Base-by-base conservation (phyloP, 37 sponge, comb jelly and placozoan genomes). In the Beroe ovata region DNA sequence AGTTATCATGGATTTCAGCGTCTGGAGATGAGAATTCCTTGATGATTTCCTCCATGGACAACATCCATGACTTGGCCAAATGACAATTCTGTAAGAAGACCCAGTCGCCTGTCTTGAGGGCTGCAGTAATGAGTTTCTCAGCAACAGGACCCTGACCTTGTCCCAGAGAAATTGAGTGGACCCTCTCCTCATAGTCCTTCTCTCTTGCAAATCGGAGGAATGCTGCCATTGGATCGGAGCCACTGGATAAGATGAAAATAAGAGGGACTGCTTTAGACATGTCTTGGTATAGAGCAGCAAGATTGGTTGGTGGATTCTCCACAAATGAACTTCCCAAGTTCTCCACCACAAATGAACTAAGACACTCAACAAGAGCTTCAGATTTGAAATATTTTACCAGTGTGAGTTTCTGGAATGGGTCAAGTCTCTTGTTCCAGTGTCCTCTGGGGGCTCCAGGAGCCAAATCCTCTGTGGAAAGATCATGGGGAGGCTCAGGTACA, bases 31-130 rank as follows among this genome's bases (percentile, higher is more conserved):
- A 88, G 90, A 99, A 94, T 0, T 90, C 92, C 61, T 99, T 95
- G 72, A 99, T 88, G 0, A 96, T 91, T 0, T 90, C 91, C 88
- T 99, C 99, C 94, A 99, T 93, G 20, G 92, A 91, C 89, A 92
- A 91, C 99, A 99, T 99, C 99, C 99, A 99, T 0, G 99, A 96
- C 19, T 96, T 95, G 40, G 99, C 96, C 61, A 99, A 64, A 89
- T 99, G 99, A 60, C 99, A 99, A 91, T 99, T 99, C 93, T 97
- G 99, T 1, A 99, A 90, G 92, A 99, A 99, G 2, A 99, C 93
- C 99, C 99, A 99, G 64, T 96, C 95, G 1, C 99, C 99, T 64
- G 88, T 92, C 11, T 64, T 77, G 20, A 84, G 94, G 16, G 99
- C 99, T 60, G 66, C 88, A 11, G 88, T 35, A 22, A 99, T 95